Conservation (phyloP, 2,113 vertebrate species). For the Phyllostomus discolor region DNA sequence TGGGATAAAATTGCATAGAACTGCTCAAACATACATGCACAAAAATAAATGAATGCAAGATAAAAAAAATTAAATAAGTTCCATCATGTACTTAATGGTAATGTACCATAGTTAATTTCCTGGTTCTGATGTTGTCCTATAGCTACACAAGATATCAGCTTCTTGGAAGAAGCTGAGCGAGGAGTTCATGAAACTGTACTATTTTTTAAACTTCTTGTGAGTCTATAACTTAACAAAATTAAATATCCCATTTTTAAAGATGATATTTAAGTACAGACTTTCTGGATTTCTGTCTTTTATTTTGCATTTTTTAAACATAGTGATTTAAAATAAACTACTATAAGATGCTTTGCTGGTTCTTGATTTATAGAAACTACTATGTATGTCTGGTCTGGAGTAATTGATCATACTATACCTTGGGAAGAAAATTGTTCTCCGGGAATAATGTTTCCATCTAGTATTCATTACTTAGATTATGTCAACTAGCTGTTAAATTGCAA, state of each 20-base stretch:
- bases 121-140: background rate
- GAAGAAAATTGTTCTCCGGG: background rate
- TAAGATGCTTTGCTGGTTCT: background rate
- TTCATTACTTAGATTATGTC: background rate
- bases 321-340: background rate
- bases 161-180: background rate
- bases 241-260: background rate
- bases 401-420: background rate
- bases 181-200: background rate
- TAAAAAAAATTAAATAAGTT: background rate
- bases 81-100: background rate
- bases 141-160: background rate
- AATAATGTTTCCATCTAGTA: background rate
- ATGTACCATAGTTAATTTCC: background rate
- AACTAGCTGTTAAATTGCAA: background rate
- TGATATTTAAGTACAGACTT: background rate
- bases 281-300: background rate
- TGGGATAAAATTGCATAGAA: background rate
- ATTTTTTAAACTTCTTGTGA: background rate
- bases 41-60: background rate
- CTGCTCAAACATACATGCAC: background rate
- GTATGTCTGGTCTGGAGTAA: background rate
- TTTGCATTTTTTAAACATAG: background rate
- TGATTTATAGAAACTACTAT: background rate
- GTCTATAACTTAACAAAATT: background rate